A percentile compares a stretch with the other conserved stretches of the same genome.
These are phyloP conservation scores for Pluvianellus socialis DNA, from an alignment of 2,113 vertebrate genomes.

Conservation along the genomic window DNA sequence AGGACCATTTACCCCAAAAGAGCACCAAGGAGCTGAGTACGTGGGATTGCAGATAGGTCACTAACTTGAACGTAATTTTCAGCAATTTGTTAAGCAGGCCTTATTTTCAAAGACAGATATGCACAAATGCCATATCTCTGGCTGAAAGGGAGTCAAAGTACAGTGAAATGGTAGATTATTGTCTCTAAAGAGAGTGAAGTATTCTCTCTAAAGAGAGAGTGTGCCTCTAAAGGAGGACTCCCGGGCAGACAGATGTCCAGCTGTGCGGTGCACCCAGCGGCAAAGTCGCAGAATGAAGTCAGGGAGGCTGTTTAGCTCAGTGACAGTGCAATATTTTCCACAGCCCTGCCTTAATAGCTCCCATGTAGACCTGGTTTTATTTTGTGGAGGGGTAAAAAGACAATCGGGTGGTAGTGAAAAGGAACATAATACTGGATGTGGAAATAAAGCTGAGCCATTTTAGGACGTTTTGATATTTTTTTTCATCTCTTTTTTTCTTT, in stretches of 20 bases:
- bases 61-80: background rate
- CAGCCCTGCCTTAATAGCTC: background rate
- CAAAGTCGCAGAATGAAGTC: background rate
- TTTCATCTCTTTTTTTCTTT: background rate
- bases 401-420: background rate
- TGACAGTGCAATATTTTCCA: slow-evolving; percentile 1
- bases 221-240: background rate
- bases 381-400: background rate
- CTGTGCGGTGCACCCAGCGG: background rate
- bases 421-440: background rate
- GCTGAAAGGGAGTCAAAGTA: slow-evolving; percentile 1
- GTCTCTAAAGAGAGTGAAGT: background rate
- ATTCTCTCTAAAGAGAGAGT: background rate
- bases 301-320: background rate
- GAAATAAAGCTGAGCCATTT: background rate
- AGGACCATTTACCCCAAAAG: background rate
- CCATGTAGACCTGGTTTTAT: background rate
- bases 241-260: background rate
- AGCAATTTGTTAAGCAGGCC: background rate
- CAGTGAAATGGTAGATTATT: background rate
- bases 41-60: background rate
- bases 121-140: background rate
- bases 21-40: background rate
- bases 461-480: background rate
- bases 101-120: background rate